Percentiles rank a stretch among this genome's conserved stretches.
Conservation (phyloP, 1,140 invertebrate genomes). For the Trichomalopsis sarcophagae region DNA sequence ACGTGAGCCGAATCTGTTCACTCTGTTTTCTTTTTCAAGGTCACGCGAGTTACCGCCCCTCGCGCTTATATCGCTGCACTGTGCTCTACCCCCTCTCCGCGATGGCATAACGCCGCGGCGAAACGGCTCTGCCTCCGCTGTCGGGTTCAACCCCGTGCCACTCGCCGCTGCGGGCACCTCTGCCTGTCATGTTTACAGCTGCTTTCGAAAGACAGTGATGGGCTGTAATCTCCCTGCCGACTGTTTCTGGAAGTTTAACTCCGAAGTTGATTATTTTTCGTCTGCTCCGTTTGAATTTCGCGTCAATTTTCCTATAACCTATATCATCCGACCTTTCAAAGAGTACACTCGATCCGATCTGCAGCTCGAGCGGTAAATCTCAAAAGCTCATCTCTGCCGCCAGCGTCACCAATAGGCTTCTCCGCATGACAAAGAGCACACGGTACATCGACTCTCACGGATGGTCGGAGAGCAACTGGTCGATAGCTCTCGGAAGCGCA, state of each 20-base stretch:
- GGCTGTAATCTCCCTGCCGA: neutral
- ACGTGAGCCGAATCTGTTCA: conserved; percentile 37
- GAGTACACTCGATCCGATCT: neutral
- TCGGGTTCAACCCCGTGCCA: neutral
- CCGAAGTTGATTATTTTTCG: too few species aligned
- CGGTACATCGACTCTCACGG: too few species aligned
- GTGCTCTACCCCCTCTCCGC: neutral
- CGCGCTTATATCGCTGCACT: neutral
- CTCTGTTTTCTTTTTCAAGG: conserved; percentile 34
- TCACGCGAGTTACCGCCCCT: neutral
- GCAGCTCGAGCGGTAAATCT: neutral
- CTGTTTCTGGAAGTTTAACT: too few species aligned
- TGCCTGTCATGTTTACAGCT: neutral
- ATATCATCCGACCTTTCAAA: too few species aligned
- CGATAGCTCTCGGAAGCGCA: neutral
- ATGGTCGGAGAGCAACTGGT: neutral
- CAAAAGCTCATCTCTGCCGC: neutral
- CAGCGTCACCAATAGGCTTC: neutral
- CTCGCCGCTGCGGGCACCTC: neutral
- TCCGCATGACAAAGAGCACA: neutral
- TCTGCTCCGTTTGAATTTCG: neutral
- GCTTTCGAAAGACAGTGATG: neutral
- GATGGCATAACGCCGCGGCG: too few species aligned
- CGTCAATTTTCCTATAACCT: neutral
- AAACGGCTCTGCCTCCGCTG: neutral